phyloP scores from a whole-genome alignment of 2,113 vertebrate species.

The Malurus elegans region DNA sequence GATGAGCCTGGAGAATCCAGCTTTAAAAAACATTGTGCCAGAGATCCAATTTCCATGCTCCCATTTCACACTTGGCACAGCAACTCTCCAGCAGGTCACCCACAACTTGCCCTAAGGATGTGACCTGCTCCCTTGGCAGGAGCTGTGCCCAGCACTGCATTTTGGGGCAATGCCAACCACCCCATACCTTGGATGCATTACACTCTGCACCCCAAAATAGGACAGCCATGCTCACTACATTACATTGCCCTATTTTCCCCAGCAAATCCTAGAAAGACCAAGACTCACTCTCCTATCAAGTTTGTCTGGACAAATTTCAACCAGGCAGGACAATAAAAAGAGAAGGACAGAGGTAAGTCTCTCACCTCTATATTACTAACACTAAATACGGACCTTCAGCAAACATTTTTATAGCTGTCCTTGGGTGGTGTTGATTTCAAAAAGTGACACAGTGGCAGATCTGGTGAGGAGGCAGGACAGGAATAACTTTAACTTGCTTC shows the following conservation, averaged over 20 bases:
- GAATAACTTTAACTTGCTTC: conserved; percentile 22
- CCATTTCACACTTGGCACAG: not conserved
- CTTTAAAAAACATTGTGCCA: not conserved
- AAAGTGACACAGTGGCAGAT: not conserved
- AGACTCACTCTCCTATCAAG: not conserved
- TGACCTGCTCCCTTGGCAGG: not conserved
- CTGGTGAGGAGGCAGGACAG: not conserved
- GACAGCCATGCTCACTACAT: no score
- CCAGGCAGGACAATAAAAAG: not conserved
- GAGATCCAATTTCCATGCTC: not conserved
- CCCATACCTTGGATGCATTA: not conserved
- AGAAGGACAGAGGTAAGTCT: not conserved
- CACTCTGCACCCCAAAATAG: not conserved
- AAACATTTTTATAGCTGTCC: conserved; percentile 14
- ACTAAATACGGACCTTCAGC: not conserved
- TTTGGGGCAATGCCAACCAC: not conserved
- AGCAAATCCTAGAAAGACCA: not conserved
- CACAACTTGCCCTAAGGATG: not conserved
- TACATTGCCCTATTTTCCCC: not conserved
- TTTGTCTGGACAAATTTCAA: not conserved
- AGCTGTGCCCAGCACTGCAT: not conserved
- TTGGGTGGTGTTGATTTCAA: not conserved
- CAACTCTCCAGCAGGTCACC: not conserved
- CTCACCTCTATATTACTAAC: not conserved
- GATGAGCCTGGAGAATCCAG: not conserved